Conservation (phyloP, 2,797 vertebrate species). For the Pseudochromis fuscus region DNA sequence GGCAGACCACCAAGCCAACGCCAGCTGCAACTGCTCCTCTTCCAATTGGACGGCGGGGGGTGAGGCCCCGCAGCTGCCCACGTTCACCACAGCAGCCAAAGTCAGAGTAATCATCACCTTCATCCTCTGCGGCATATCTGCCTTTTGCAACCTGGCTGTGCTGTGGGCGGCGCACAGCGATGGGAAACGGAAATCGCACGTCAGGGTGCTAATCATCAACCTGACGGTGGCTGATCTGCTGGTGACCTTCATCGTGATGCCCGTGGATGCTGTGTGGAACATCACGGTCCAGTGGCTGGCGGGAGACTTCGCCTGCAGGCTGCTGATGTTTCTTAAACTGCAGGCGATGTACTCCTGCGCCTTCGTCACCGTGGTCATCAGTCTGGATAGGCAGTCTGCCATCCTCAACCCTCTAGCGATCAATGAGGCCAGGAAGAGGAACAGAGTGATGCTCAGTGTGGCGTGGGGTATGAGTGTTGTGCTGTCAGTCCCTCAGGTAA, state of each 20-base stretch:
- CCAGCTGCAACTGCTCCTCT: conserved; percentile 63
- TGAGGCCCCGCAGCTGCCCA: conserved; percentile 75
- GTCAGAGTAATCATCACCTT: conserved; percentile 87
- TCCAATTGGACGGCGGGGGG: conserved; percentile 56
- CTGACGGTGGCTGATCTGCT: conserved; percentile 88
- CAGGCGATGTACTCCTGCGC: conserved; percentile 91
- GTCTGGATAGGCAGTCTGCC: conserved; percentile 89
- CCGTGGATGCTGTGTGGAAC: conserved; percentile 89
- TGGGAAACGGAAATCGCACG: conserved; percentile 83
- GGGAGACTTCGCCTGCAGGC: conserved; percentile 85
- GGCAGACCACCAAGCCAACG: conserved; percentile 47
- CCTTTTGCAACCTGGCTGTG: conserved; percentile 87
- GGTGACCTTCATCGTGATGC: conserved; percentile 91
- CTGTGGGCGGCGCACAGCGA: conserved; percentile 81
- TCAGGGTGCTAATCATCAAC: conserved; percentile 88
- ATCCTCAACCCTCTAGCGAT: conserved; percentile 87
- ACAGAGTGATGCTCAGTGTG: conserved; percentile 83
- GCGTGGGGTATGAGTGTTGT: conserved; percentile 88
- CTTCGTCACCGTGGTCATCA: conserved; percentile 91
- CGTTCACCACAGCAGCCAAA: conserved; percentile 88
- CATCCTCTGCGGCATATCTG: conserved; percentile 83
- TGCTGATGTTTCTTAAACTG: conserved; percentile 91
- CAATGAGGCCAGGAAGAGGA: conserved; percentile 83
- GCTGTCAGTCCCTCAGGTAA: conserved; percentile 89
- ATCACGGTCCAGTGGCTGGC: conserved; percentile 91